phyloP scores from a whole-genome alignment of 2,113 vertebrate genomes.

The Microcebus lehilahytsara region DNA sequence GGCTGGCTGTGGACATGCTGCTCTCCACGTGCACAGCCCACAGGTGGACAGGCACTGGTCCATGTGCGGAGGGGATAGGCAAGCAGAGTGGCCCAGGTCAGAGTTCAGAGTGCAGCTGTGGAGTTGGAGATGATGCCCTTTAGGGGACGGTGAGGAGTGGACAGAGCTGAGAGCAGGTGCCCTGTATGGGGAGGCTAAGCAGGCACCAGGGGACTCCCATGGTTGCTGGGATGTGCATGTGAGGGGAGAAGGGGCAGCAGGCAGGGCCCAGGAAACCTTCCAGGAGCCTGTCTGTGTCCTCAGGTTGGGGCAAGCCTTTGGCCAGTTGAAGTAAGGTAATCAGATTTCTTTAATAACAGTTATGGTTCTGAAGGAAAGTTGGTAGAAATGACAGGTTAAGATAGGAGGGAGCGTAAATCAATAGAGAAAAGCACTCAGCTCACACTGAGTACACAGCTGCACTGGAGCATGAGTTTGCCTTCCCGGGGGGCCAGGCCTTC shows the following conservation, averaged over 20 bases:
- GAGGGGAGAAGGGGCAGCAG: neutral
- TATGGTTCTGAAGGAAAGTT: neutral
- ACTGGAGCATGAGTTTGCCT: too few relatives aligned
- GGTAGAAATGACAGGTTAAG: neutral
- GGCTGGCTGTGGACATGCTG: neutral
- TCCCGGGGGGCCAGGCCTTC: fast-evolving
- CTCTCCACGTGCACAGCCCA: neutral
- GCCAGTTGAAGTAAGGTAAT: neutral
- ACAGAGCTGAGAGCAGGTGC: neutral
- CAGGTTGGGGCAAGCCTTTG: neutral
- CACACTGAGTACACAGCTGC: neutral
- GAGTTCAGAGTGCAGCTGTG: neutral
- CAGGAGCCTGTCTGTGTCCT: neutral
- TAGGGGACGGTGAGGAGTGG: neutral
- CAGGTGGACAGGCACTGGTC: neutral
- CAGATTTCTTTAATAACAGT: neutral
- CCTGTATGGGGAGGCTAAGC: fast-evolving
- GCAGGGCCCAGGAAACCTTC: neutral
- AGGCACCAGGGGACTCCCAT: neutral
- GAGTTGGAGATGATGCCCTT: neutral
- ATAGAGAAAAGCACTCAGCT: neutral
- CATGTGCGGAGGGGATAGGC: neutral
- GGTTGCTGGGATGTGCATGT: neutral
- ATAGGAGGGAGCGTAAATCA: neutral
- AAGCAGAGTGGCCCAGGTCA: neutral